Conservation (phyloP, 2,113 vertebrate species). For the Tachycineta bicolor region DNA sequence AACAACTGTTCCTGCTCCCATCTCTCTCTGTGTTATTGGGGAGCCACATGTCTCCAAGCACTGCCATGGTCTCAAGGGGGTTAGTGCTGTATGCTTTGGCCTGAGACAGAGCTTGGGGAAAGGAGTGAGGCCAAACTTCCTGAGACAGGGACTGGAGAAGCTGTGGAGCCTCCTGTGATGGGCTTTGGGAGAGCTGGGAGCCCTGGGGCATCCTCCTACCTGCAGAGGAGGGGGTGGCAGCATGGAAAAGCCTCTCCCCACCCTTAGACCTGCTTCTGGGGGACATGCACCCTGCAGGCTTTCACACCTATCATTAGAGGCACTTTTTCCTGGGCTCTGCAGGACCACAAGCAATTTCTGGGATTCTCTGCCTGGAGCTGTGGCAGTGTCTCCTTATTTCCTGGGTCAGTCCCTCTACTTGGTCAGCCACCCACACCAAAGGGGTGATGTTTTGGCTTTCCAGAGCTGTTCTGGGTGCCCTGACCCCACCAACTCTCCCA, state of each 20-base stretch:
- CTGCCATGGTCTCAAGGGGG: accelerated
- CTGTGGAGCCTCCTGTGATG: neutral
- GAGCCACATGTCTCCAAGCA: too few species aligned
- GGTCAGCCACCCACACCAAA: neutral
- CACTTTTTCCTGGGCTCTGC: neutral
- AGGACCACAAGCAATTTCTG: neutral
- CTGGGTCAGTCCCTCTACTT: neutral
- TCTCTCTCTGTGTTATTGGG: neutral
- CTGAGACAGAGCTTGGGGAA: neutral
- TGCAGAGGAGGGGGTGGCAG: neutral
- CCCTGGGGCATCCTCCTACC: neutral
- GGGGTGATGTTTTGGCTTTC: neutral
- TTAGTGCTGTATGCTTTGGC: neutral
- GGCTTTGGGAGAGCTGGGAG: neutral
- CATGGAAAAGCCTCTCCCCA: neutral
- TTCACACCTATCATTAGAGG: neutral
- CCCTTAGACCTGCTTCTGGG: too few species aligned
- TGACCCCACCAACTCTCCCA: neutral
- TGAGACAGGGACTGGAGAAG: neutral
- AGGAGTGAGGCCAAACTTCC: neutral
- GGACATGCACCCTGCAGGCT: neutral
- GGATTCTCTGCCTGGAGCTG: neutral
- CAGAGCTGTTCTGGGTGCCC: neutral
- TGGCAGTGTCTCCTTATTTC: neutral
- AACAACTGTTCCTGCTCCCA: neutral